Evolutionary conservation across 2,888 invertebrate species (phyloP).

Genomic region (Athetis lepigone): DNA sequence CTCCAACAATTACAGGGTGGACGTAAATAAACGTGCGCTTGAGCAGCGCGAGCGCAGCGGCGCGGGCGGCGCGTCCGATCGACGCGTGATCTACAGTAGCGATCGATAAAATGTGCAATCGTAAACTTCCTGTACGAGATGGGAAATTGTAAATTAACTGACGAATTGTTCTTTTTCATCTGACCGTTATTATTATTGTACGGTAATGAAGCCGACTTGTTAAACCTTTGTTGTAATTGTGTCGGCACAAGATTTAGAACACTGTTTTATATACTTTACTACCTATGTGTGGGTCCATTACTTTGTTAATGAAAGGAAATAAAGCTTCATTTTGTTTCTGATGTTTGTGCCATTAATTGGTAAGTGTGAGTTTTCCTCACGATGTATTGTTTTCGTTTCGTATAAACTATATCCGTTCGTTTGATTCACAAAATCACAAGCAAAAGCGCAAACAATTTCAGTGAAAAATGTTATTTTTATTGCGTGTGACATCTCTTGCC

Average conservation of each 20-base stretch:
- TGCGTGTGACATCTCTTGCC: constrained; percentile 52
- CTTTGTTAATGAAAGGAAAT: constrained; percentile 47
- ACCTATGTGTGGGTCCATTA: constrained; percentile 45
- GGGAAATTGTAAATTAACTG: constrained; percentile 87
- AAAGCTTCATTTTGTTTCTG: constrained; percentile 43
- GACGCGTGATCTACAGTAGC: constrained; percentile 79
- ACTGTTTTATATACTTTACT: constrained; percentile 54
- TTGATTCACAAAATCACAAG: constrained; percentile 16
- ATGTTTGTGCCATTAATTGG: constrained; percentile 44
- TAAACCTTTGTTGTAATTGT: constrained; percentile 59
- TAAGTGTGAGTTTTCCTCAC: constrained; percentile 25
- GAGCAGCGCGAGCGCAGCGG: constrained; percentile 56
- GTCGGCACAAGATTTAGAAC: constrained; percentile 62
- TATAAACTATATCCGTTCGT: constrained; percentile 17
- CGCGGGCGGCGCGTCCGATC: constrained; percentile 62
- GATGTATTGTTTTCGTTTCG: constrained; percentile 28
- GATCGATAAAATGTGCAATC: constrained; percentile 88
- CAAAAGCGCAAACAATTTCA: constrained; percentile 33
- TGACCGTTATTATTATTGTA: constrained; percentile 81
- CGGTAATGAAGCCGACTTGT: constrained; percentile 69
- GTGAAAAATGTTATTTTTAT: constrained; percentile 44
- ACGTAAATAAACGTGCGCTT: constrained; percentile 82
- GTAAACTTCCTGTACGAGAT: constrained; percentile 88
- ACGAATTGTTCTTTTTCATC: constrained; percentile 87
- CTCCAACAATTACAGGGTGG: constrained; percentile 79